Base-by-base conservation (phyloP, 2,888 invertebrate species). In the Sacculina carcini region DNA sequence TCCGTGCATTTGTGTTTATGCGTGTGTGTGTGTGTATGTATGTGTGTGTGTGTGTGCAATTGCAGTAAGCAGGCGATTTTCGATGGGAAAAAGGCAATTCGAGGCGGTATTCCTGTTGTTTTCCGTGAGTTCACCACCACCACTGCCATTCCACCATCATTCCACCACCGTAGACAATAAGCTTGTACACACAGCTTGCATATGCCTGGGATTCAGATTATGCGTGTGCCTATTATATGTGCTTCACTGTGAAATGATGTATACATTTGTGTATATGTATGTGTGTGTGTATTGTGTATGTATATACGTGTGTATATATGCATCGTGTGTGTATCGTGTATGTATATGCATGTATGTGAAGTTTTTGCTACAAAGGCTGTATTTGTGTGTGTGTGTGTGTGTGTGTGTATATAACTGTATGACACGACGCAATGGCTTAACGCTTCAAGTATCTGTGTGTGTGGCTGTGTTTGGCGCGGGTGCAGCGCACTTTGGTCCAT, bases 91-190 rank as follows among this genome's bases (percentile, higher is more conserved):
- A 82, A 89, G 66, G 82, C 90, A 57, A 92, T 92, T 65, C 74
- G 92, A 64, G 92, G 92, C 62, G 92, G 92, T 62, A 87, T 92
- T 66, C 92, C 92, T 56, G 81, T 92, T 68, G 85, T 92, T 58
- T 92, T 92, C 69, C 92, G 90, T 92, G 75, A 86, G 89, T 81
- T 65, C 36, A 32, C 23, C 21, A 10, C 24, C 32, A n/a, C 21
- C 1, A 3, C 12, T 9, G 23, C 21, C 1, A 14, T n/a, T 32
- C 38, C 6, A 39, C 5, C 10, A 14, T 14, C 16, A 9, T 16
- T 42, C n/a, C 36, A 42, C 31, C 21, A 38, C 16, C 6, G 6
- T 12, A 19, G 39, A 3, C 26, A 46, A 32, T 36, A n/a, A 34
- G 29, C 7, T 51, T 34, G 23, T 16, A 14, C 21, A 24, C 34